Evolutionary conservation across 2,113 vertebrate genomes (phyloP), one percentile per base, ranked within the genome.

Genomic region (Ammodytes dubius): DNA sequence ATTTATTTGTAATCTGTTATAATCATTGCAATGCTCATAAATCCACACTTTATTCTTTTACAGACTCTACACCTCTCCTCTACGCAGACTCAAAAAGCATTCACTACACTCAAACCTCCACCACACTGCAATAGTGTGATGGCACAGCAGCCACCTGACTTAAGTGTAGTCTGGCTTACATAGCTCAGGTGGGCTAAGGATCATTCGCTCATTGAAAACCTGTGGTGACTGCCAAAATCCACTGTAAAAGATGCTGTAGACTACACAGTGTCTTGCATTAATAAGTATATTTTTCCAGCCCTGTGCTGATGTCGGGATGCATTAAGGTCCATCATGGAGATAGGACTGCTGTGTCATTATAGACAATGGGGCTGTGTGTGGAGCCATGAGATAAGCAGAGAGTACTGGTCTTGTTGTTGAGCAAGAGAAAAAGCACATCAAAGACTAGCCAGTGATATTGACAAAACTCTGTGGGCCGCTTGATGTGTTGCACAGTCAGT

Each of bases 401-500:
- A 53, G 67, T 73, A 86, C 9, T 1, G 69, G 61, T 71, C 77
- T 85, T 72, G 79, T 66, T 82, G 86, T 74, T 75, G 77, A 52
- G 27, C 27, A 27, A 27, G 27, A 27, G 27, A 27, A 27, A 27
- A 27, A 1, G 27, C 27, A 27, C 27, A 27, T 27, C 27, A 27
- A 50, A 83, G 84, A 85, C 82, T 52, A 65, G 80, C 70, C 85
- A 61, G 70, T 50, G 81, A 78, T 83, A 82, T 70, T 86, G 87
- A 89, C 80, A 85, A 86, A 90, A 84, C 86, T 87, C 85, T 76
- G 83, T 82, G 69, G 79, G 85, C 77, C 84, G 72, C 79, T 81
- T 70, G 77, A 75, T 82, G 86, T 81, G 87, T 82, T 3, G 27
- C 54, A 70, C 79, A 83, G 70, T 58, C 58, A 4, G 68, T 64